These are phyloP conservation scores for Campoplex capitator DNA, from an alignment of 2,888 invertebrate genomes.

Conservation along the genomic window DNA sequence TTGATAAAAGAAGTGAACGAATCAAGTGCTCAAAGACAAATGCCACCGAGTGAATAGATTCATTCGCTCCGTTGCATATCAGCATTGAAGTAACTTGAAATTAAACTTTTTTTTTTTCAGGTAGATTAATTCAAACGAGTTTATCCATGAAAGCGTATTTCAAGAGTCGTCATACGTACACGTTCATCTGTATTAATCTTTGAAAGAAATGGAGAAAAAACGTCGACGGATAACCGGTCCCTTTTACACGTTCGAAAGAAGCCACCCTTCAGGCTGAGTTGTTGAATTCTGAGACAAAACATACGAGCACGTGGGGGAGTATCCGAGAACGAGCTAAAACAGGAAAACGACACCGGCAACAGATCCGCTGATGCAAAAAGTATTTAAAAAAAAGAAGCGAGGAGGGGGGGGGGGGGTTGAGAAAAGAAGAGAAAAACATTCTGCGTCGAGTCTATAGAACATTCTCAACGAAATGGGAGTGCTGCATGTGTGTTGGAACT, in stretches of 20 bases:
- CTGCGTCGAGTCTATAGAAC: background rate
- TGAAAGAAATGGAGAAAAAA: background rate
- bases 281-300: constrained; percentile 47
- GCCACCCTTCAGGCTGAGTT: background rate
- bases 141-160: background rate
- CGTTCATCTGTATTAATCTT: background rate
- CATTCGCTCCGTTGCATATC: background rate
- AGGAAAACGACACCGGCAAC: constrained; percentile 37
- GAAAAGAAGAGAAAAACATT: constrained; percentile 31
- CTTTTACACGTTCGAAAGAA: background rate
- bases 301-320: constrained; percentile 15
- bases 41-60: background rate
- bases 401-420: background rate
- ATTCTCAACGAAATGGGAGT: constrained; percentile 27
- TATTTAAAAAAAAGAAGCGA: constrained; percentile 38
- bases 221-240: background rate
- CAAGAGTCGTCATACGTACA: background rate
- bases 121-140: background rate
- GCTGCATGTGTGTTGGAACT: constrained; percentile 29
- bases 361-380: constrained; percentile 45
- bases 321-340: constrained; percentile 19
- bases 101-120: constrained; percentile 5
- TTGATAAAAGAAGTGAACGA: background rate
- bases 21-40: background rate
- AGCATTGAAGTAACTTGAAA: background rate